These are phyloP conservation scores for Lucilia cuprina DNA, from an alignment of 1,140 invertebrate species.

Conservation along the genomic window DNA sequence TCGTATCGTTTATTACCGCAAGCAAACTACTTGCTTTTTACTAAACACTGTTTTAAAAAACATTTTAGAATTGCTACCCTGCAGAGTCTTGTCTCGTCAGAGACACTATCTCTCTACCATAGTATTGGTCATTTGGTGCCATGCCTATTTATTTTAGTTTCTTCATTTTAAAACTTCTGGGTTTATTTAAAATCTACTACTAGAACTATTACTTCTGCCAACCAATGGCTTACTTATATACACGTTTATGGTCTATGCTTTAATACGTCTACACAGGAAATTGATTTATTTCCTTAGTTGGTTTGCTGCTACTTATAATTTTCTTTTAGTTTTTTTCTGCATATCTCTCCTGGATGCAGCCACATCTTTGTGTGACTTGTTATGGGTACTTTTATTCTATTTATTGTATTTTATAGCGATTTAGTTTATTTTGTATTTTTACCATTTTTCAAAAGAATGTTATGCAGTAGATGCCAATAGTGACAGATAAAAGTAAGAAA, in stretches of 20 bases:
- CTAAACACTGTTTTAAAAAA: not conserved
- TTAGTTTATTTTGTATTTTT: too few species aligned
- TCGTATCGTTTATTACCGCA: not conserved
- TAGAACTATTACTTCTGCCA: not conserved
- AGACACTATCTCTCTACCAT: too few species aligned
- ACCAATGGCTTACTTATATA: not conserved
- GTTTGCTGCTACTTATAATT: not conserved
- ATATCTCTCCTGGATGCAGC: not conserved
- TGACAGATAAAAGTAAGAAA: too few species aligned
- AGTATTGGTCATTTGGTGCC: too few species aligned
- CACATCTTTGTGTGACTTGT: not conserved
- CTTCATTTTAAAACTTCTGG: too few species aligned
- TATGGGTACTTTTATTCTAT: not conserved
- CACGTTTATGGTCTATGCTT: not conserved
- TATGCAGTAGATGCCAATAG: too few species aligned
- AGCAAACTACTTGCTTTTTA: not conserved
- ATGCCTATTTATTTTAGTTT: too few species aligned
- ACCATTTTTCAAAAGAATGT: too few species aligned
- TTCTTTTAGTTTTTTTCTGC: not conserved
- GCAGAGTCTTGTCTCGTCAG: too few species aligned
- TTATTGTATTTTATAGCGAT: too few species aligned
- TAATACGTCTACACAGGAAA: conserved; percentile 13
- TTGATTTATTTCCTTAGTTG: conserved; percentile 24
- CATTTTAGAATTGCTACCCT: too few species aligned
- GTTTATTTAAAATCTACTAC: too few species aligned